These are phyloP conservation scores for Mandrillus leucophaeus DNA, from an alignment of 2,113 vertebrate species.

Conservation along the genomic window DNA sequence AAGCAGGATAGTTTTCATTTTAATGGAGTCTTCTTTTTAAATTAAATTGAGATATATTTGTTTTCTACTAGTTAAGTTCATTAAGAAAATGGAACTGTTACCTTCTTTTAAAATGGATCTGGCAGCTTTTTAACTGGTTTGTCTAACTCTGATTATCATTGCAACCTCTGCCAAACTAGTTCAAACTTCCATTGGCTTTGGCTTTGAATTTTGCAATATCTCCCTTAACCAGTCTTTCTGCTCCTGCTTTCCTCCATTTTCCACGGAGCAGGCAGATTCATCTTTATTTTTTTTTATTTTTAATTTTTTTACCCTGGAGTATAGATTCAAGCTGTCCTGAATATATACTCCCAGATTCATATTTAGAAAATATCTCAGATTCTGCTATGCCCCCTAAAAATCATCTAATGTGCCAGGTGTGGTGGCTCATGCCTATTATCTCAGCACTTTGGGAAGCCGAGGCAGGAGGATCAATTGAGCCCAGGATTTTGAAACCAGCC, in stretches of 20 bases:
- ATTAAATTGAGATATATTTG: background rate
- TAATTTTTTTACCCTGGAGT: background rate
- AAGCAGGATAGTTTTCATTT: background rate
- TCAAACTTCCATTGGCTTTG: background rate
- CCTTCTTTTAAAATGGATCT: background rate
- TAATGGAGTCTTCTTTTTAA: slow-evolving; percentile 9
- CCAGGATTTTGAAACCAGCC: background rate
- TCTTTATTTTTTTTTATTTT: background rate
- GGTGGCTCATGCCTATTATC: background rate
- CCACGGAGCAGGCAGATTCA: background rate
- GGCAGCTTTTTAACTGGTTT: background rate
- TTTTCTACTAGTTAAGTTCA: slow-evolving; percentile 28
- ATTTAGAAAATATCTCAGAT: slow-evolving; percentile 29
- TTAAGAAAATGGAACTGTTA: background rate
- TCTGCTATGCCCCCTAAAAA: background rate
- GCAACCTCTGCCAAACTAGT: background rate
- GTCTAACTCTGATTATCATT: background rate
- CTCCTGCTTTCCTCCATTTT: slow-evolving; percentile 19
- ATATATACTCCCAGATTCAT: background rate
- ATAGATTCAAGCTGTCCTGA: background rate
- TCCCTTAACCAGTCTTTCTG: background rate
- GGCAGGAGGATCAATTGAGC: background rate
- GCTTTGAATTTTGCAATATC: background rate
- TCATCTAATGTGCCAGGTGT: no score
- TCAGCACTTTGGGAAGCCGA: background rate